Evolutionary conservation across 2,888 invertebrate species (phyloP), one percentile per base, ranked within the genome.

Genomic region (Hololepta plana): DNA sequence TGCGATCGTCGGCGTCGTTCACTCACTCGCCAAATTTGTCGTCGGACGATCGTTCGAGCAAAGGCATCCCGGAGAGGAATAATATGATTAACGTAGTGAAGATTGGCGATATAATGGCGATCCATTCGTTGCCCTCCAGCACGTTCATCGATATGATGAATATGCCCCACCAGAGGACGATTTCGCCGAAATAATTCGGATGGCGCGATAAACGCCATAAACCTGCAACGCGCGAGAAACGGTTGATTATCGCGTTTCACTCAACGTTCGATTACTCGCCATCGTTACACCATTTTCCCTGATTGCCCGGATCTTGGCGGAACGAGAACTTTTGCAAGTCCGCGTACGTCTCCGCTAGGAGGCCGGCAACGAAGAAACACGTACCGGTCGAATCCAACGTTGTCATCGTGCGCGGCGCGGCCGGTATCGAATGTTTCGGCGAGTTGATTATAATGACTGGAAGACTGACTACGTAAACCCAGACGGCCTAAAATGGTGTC

Each of bases 161-260:
- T 41, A 90, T 75, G 3, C 91, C 88, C 80, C 88, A 82, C 90
- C 91, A 88, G 9, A 91, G 64, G 1, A 85, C 67, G 7, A 90
- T 82, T 58, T 91, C 91, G 0, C 91, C 91, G 48, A 91, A 90
- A 49, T 90, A 91, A 51, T 91, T 91, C 0, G 91, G 91, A 56
- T 91, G 90, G 32, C 91, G 64, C 0, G 88, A 88, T 21, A 85
- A 53, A 19, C 77, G 67, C 90, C 90, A 91, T 25, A 55, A 37
- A 30, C 54, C 52, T 53, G 20, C 13, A 38, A n/a, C n/a, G n/a
- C n/a, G n/a, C n/a, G n/a, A n/a, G n/a, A n/a, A n/a, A n/a, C n/a
- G n/a, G n/a, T n/a, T n/a, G n/a, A n/a, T n/a, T n/a, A n/a, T n/a
- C n/a, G n/a, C n/a, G n/a, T n/a, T n/a, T n/a, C n/a, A n/a, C n/a